Base-by-base conservation (phyloP, 2,113 vertebrate species). In the Eulemur rufifrons region DNA sequence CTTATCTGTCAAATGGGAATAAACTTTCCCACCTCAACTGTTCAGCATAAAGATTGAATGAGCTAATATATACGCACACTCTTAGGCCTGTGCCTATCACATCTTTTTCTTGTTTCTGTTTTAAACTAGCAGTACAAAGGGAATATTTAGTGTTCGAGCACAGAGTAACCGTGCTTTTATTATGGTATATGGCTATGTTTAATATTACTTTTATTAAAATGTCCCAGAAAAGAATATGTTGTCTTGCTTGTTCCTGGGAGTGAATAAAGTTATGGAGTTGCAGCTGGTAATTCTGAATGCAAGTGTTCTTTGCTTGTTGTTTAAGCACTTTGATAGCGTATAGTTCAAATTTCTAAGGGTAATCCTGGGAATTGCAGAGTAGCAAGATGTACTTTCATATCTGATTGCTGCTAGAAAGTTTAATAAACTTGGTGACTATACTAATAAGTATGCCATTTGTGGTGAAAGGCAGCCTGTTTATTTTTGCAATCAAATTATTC, bases 161-260 rank as follows among this genome's bases (percentile, higher is more conserved):
- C 10, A 78, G 74, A 91, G 45, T 71, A 87, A 42, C 39, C 52
- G 8, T 68, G 4, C 34, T 78, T 13, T 83, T 87, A 34, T 47
- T 50, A 59, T 56, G 42, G n/a, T 39, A 23, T 56, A 45, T 37
- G 45, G 89, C 45, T 95, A 11, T 92, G 56, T 78, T 90, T 59
- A 94, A 74, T 93, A 84, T 68, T 74, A 61, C 8, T 96, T 93
- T 93, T 63, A 81, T 85, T 96, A 88, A 93, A 94, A 91, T 69
- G 54, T 93, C 59, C 52, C 34, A 21, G 76, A 74, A 83, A 92
- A 94, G 13, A 71, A 74, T 87, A 84, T 45, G 74, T 83, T 86
- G 45, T 66, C 32, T 80, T 88, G n/a, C 66, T 95, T 74, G 11
- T 34, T 96, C 18, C 80, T 66, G 13, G 82, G 45, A 86, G 11